These are phyloP conservation scores for Pangasius macronema DNA, from an alignment of 2,797 vertebrate genomes.

Conservation along the genomic window DNA sequence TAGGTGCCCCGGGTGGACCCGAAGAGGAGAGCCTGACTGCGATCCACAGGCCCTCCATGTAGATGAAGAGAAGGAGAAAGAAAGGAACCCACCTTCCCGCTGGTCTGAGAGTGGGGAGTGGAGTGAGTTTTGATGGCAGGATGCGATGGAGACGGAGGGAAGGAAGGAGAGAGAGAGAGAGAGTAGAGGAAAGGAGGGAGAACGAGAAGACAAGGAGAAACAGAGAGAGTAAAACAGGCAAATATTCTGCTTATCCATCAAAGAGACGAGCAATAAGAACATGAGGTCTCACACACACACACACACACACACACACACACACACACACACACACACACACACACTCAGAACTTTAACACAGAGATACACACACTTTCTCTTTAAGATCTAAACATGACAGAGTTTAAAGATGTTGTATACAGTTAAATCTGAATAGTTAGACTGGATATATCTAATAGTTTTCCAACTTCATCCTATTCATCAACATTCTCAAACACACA, in stretches of 20 bases:
- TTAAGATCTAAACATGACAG: background rate
- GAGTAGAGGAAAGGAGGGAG: slow-evolving; percentile 73
- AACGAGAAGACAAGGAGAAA: slow-evolving; percentile 75
- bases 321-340: slow-evolving; percentile 50
- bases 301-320: slow-evolving; percentile 52
- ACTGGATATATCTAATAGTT: background rate
- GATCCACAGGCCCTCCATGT: slow-evolving; percentile 63
- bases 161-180: slow-evolving; percentile 74
- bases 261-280: slow-evolving; percentile 58
- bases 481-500: slow-evolving; percentile 23
- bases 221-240: slow-evolving; percentile 80
- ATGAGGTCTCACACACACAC: slow-evolving; percentile 51
- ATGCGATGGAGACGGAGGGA: slow-evolving; percentile 90
- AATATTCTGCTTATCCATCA: slow-evolving; percentile 72
- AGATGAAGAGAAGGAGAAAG: slow-evolving; percentile 69
- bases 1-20: slow-evolving; percentile 13
- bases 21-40: slow-evolving; percentile 44
- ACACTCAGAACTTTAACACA: slow-evolving; percentile 5
- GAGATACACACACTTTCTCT: background rate
- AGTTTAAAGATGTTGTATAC: too few relatives aligned
- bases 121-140: slow-evolving; percentile 85
- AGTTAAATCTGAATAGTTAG: background rate
- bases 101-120: slow-evolving; percentile 95
- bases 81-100: slow-evolving; percentile 99
- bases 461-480: slow-evolving; percentile 3